A percentile compares a stretch with the other conserved stretches of the same genome.
phyloP scores from a whole-genome alignment of 2,797 vertebrate species.

The Molossus alvarezi region DNA sequence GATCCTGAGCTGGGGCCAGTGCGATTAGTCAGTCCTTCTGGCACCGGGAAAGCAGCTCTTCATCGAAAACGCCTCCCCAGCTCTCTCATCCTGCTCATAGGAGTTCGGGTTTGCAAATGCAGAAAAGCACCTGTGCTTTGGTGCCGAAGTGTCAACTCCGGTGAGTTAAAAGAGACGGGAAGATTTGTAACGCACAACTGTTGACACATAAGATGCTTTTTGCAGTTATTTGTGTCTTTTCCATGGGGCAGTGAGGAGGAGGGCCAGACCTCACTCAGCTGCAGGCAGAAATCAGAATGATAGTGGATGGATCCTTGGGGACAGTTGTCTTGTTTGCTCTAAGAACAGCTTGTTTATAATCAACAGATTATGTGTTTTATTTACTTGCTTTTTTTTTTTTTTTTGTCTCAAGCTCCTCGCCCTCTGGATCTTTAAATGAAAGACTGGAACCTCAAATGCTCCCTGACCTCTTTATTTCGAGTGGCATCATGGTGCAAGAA shows the following conservation, averaged over 20 bases:
- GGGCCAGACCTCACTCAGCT: not conserved
- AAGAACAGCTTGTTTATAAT: not conserved
- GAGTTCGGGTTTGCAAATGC: not conserved
- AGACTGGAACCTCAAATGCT: not conserved
- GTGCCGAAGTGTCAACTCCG: not conserved
- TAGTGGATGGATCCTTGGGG: not conserved
- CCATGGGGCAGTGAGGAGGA: not conserved
- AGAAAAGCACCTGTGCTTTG: not conserved
- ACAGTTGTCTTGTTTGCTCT: not conserved
- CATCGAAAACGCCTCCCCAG: not conserved
- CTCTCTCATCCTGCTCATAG: not conserved
- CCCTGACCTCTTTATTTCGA: not conserved
- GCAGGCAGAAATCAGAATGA: not conserved
- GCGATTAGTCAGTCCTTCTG: not conserved
- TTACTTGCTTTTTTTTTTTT: slow-evolving; percentile 41
- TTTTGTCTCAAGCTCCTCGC: not conserved
- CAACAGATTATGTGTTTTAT: not conserved
- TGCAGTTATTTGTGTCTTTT: not conserved
- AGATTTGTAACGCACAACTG: not conserved
- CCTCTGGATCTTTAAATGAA: not conserved
- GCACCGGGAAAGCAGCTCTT: not conserved
- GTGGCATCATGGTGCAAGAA: not conserved
- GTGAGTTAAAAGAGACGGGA: not conserved
- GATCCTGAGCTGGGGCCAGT: not conserved
- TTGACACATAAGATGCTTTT: not conserved